Evolutionary conservation across 2,113 vertebrate genomes (phyloP), one percentile per base, ranked within the genome.

Genomic region (Sterna hirundo): DNA sequence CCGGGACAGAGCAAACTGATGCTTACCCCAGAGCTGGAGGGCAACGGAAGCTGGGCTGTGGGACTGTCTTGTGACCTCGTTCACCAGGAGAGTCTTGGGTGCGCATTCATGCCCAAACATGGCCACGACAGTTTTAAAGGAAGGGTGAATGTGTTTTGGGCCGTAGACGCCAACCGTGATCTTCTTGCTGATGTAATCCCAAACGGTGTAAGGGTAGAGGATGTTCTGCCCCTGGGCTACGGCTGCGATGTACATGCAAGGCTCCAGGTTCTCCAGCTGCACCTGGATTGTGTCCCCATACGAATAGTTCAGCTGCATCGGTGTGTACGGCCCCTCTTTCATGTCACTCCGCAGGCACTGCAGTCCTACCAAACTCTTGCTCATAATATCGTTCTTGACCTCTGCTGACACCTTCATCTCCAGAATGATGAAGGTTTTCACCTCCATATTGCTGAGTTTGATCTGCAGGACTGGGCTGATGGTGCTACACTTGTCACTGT

Each of bases 21-120:
- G 99, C 85, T 99, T 99, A 0, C 99, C 99, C 99, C 99, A 99
- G 11, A 99, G 98, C 95, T 99, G 99, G 15, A 99, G 98, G 1
- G 99, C 98, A 1, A 99, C 98, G 0, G 99, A 98, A 22, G 99
- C 99, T 0, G 98, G 86, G 26, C 97, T 47, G 44, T 99, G 98
- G 3, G 96, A 96, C 90, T 99, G 99, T n/a, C 98, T 98, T 2
- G 98, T 98, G 13, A 98, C 98, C 54, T 99, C 99, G 1, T 97
- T 99, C 68, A 99, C 99, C 94, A 99, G 40, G 8, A 99, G 97
- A 1, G 98, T 99, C 96, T 99, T 99, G n/a, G 99, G 99, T 1
- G 99, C 99, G 1, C 99, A 99, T 25, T 99, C 99, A 1, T 99
- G 99, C 34, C 99, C 99, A 0, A 99, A 99, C 61, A 99, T 70